Evolutionary conservation across 2,888 invertebrate genomes (phyloP), one percentile per base, ranked within the genome.

Genomic region (Odontothrips loti): DNA sequence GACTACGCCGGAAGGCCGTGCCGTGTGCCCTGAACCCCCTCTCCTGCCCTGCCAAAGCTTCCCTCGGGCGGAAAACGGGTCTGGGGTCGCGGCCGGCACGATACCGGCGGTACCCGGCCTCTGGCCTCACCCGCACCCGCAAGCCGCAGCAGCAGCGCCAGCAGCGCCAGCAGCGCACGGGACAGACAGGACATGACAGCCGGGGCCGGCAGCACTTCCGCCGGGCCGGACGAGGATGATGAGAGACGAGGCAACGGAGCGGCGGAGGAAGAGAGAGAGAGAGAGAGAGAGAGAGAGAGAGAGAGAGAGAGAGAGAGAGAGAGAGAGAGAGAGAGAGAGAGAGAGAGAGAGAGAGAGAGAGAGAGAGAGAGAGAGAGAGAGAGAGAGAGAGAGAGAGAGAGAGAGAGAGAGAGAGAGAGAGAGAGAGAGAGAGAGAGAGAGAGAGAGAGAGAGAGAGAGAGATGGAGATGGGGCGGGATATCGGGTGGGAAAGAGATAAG

Each of bases 241-340:
- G 58, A 17, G 48, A 34, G 20, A 34, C 58, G 15, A 20, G 80
- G 34, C 43, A 23, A 23, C 34, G 29, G 0, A 15, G 12, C 58
- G 48, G 17, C 68, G 51, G 23, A 78, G 27, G 34, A 34, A n/a
- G 20, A 8, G 17, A 58, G 80, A 23, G 15, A 23, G 80, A 29
- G 4, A 29, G n/a, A 34, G 48, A 23, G 27, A 43, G 43, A 11
- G 79, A 29, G 11, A 34, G 75, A 79, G 47, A 48, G 79, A 20
- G 81, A 3, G 81, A 20, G 27, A 29, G 79, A 34, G 34, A 34
- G 27, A 80, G n/a, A n/a, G n/a, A n/a, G n/a, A n/a, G n/a, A n/a
- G n/a, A n/a, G n/a, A n/a, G n/a, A n/a, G n/a, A n/a, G n/a, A n/a
- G n/a, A n/a, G 23, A 78, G 27, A 29, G 68, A n/a, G 20, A 8